Evolutionary conservation across 2,888 invertebrate genomes (phyloP).

Genomic region (Pachycephus smyrnensis): DNA sequence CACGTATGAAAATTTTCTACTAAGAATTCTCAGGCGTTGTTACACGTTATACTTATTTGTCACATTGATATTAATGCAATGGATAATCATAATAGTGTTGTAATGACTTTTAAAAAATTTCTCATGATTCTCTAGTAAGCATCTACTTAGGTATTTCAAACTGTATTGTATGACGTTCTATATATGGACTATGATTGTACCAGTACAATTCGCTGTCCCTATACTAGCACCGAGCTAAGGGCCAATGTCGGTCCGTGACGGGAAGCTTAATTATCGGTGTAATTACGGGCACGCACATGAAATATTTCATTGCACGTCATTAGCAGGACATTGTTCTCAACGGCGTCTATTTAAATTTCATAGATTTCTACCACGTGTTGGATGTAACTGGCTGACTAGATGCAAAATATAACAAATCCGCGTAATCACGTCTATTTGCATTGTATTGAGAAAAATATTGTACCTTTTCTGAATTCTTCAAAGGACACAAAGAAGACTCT

Average conservation of each 20-base stretch:
- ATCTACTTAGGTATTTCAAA: not conserved
- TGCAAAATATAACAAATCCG: not conserved
- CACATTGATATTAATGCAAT: not conserved
- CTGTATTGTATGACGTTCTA: not conserved
- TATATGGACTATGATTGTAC: not conserved
- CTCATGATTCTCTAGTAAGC: not conserved
- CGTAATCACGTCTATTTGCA: not conserved
- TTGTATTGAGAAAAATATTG: too few relatives aligned
- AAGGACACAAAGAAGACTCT: too few relatives aligned
- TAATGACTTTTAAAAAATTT: not conserved
- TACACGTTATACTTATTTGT: not conserved
- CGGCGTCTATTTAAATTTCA: not conserved
- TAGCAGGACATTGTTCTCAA: conserved; percentile 38
- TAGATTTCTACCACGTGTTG: not conserved
- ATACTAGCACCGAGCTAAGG: not conserved
- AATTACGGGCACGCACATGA: conserved; percentile 38
- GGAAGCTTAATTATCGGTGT: conserved; percentile 42
- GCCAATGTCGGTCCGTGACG: not conserved
- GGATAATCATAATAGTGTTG: not conserved
- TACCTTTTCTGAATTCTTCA: too few relatives aligned
- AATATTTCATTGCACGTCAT: conserved; percentile 31
- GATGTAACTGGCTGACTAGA: not conserved
- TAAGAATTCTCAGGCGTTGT: not conserved
- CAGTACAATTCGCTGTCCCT: not conserved
- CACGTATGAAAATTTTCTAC: not conserved